phyloP scores from a whole-genome alignment of 2,797 vertebrate species.

The Columba guinea region DNA sequence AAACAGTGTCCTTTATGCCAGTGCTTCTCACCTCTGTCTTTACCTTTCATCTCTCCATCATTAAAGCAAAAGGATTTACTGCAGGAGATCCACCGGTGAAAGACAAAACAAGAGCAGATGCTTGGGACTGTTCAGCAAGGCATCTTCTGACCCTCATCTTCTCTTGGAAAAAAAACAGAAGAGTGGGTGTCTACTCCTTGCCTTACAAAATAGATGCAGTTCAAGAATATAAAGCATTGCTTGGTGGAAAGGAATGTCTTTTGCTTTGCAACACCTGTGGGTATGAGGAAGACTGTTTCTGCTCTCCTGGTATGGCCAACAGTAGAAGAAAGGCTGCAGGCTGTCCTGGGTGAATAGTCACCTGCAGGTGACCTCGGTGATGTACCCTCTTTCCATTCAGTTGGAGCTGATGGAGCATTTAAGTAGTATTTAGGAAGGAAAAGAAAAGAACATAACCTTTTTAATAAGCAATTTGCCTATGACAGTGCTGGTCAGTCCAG shows the following conservation, averaged over 20 bases:
- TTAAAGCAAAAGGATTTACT: not conserved
- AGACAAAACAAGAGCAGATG: not conserved
- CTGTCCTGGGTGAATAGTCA: not conserved
- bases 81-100: not conserved
- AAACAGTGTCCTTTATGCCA: not conserved
- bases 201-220: not conserved
- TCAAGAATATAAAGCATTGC: not conserved
- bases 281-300: not conserved
- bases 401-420: not conserved
- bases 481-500: not conserved
- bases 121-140: not conserved
- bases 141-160: not conserved
- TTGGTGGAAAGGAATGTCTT: not conserved
- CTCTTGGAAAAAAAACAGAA: not conserved
- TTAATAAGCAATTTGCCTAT: conserved; percentile 1
- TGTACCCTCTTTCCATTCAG: not conserved
- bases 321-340: not conserved
- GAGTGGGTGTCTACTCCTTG: not conserved
- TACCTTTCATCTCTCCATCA: not conserved
- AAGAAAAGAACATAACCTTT: conserved; percentile 28
- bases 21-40: not conserved
- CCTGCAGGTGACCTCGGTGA: not conserved
- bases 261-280: not conserved
- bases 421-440: not conserved
- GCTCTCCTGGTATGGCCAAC: not conserved